Evolutionary conservation across 2,113 vertebrate species (phyloP).

Genomic region (Notarius quadriscutis): DNA sequence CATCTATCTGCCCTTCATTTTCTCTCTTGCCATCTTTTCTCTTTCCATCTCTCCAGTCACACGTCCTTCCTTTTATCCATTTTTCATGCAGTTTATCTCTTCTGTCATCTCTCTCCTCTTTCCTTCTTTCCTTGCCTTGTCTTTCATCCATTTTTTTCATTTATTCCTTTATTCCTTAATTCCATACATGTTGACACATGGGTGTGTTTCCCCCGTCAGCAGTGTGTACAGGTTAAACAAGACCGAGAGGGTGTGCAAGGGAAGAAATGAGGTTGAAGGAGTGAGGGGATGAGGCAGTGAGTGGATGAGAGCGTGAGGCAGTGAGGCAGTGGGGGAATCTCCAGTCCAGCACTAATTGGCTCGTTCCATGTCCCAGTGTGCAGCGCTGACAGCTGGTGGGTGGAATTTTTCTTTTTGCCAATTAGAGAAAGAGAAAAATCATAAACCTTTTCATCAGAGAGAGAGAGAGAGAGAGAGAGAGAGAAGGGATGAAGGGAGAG

Average conservation of each 20-base stretch:
- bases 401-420: conserved; percentile 22
- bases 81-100: not conserved
- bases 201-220: not conserved
- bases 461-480: not conserved
- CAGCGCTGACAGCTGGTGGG: conserved; percentile 21
- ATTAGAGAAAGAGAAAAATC: conserved; percentile 25
- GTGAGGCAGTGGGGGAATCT: not conserved
- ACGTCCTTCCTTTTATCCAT: not conserved
- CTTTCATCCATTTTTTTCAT: not conserved
- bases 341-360: conserved; percentile 25
- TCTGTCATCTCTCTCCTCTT: not conserved
- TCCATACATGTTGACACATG: not conserved
- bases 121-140: not conserved
- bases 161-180: not conserved
- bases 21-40: not conserved
- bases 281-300: not conserved
- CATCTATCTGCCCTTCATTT: not conserved
- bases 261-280: not conserved
- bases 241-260: not conserved
- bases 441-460: conserved; percentile 22
- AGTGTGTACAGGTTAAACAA: not conserved
- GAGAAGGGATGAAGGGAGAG: not conserved
- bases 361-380: not conserved
- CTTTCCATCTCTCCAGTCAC: not conserved
- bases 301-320: not conserved